Conservation (phyloP, 2,888 invertebrate genomes). For the Parnassius apollo region DNA sequence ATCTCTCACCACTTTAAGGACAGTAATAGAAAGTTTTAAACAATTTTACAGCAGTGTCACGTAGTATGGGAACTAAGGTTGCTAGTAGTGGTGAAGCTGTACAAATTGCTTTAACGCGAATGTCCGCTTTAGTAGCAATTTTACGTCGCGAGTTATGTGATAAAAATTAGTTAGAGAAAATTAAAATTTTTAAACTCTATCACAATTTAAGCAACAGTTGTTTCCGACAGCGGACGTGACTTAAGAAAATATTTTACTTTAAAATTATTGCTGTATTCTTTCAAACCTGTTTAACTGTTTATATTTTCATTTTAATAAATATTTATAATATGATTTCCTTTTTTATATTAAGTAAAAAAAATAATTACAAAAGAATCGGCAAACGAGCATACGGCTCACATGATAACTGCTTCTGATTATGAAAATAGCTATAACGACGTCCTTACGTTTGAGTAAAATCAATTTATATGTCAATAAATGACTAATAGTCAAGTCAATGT, state of each 20-base stretch:
- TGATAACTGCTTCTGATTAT: too few relatives aligned
- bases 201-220: constrained; percentile 67
- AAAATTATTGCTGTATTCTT: constrained; percentile 35
- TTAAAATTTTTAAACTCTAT: constrained; percentile 54
- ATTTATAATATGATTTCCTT: too few relatives aligned
- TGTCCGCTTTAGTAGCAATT: constrained; percentile 28
- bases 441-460: too few relatives aligned
- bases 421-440: too few relatives aligned
- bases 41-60: constrained; percentile 30
- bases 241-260: constrained; percentile 44
- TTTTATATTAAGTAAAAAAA: too few relatives aligned
- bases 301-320: too few relatives aligned
- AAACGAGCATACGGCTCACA: too few relatives aligned
- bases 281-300: constrained; percentile 4
- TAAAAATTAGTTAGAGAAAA: constrained; percentile 43
- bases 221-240: constrained; percentile 63
- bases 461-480: too few relatives aligned
- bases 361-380: too few relatives aligned
- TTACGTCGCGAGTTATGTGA: constrained; percentile 37
- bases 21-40: constrained; percentile 31
- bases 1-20: constrained; percentile 25
- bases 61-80: constrained; percentile 29
- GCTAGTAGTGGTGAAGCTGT: constrained; percentile 23
- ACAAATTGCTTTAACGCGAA: constrained; percentile 30
- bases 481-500: too few relatives aligned